Percentiles rank a stretch among this genome's conserved stretches.
Conservation (phyloP, 2,888 invertebrate genomes). For the Orthosia cruda region DNA sequence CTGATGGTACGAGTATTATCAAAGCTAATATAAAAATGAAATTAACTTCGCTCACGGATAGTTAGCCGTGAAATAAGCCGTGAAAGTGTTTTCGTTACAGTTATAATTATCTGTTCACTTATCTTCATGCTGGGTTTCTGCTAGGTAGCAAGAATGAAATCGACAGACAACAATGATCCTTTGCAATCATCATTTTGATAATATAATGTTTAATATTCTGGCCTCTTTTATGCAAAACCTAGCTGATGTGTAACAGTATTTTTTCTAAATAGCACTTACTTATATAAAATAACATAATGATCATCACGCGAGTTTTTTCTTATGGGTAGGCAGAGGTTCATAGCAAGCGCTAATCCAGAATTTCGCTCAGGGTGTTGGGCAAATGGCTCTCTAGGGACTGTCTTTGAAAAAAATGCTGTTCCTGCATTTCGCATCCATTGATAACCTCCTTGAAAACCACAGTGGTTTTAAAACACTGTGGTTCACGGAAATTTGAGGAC, state of each 20-base stretch:
- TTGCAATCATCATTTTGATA: not conserved
- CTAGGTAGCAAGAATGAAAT: constrained; percentile 13
- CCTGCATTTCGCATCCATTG: too few species aligned
- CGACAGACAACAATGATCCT: not conserved
- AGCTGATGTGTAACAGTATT: not conserved
- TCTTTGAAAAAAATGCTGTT: too few species aligned
- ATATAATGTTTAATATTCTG: not conserved
- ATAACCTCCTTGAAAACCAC: too few species aligned
- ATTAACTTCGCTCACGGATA: constrained; percentile 37
- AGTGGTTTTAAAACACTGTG: too few species aligned
- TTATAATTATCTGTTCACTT: constrained; percentile 19
- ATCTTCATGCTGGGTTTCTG: constrained; percentile 30
- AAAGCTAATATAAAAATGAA: constrained; percentile 25
- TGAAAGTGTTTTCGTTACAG: constrained; percentile 57
- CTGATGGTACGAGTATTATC: constrained; percentile 20
- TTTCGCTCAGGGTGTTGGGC: too few species aligned
- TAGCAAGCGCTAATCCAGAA: too few species aligned
- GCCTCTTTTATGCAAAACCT: not conserved
- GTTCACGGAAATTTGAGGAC: too few species aligned
- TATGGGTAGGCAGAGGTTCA: too few species aligned
- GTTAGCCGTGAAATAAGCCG: constrained; percentile 57
- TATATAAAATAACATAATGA: not conserved
- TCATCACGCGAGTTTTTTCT: too few species aligned
- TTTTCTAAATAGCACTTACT: not conserved
- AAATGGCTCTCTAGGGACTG: too few species aligned